Conservation (phyloP, 2,888 invertebrate species). For the Aleiodes testaceus region DNA sequence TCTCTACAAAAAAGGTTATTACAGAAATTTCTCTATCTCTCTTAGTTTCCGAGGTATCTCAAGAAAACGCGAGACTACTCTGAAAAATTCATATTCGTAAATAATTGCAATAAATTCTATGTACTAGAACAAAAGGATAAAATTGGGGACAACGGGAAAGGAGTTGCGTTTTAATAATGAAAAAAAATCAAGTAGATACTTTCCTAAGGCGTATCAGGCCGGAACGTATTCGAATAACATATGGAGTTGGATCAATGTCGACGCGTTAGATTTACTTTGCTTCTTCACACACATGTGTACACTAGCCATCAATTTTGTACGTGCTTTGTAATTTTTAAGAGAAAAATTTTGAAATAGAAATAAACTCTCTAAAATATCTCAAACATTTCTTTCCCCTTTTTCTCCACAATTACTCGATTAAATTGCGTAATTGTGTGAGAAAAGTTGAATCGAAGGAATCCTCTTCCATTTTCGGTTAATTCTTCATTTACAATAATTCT, state of each 20-base stretch:
- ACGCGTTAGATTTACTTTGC: conserved; percentile 29
- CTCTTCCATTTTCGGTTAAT: no score
- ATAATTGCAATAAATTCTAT: conserved; percentile 15
- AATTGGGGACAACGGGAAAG: conserved; percentile 17
- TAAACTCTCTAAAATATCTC: conserved; percentile 23
- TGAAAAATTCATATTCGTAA: no score
- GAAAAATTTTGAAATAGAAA: not conserved
- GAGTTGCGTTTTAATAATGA: conserved; percentile 37
- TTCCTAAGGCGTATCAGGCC: conserved; percentile 60
- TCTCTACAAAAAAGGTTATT: no score
- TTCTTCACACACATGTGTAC: conserved; percentile 12
- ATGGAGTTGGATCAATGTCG: conserved; percentile 34
- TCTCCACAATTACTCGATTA: conserved; percentile 6
- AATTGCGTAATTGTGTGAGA: not conserved
- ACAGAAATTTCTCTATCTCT: no score
- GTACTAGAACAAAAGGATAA: not conserved
- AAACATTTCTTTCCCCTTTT: no score
- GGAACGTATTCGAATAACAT: conserved; percentile 56
- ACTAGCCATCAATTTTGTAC: conserved; percentile 22
- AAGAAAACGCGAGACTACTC: no score
- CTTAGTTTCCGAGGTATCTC: no score
- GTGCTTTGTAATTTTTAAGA: conserved; percentile 10
- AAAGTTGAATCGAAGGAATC: not conserved
- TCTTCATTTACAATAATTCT: no score
- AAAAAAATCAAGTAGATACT: conserved; percentile 38